These are phyloP conservation scores for Conchocele bisecta DNA, from an alignment of 2,888 invertebrate genomes.

Conservation along the genomic window DNA sequence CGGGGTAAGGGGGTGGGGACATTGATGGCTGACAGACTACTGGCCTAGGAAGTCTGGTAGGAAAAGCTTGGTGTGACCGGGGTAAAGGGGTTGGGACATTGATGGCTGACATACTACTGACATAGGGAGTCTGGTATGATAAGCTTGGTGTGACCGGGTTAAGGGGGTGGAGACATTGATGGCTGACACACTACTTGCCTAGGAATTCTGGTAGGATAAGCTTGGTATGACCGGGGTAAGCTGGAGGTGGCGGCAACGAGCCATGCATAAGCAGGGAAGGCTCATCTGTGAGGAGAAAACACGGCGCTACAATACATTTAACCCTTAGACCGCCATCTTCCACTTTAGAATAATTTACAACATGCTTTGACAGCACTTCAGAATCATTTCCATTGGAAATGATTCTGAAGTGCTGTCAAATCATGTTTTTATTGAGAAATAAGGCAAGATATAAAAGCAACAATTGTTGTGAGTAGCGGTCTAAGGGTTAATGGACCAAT, in stretches of 20 bases:
- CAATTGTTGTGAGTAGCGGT: too few relatives aligned
- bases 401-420: too few relatives aligned
- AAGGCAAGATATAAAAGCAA: too few relatives aligned
- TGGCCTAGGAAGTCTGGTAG: neutral
- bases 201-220: slow-evolving; percentile 42
- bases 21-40: neutral
- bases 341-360: too few relatives aligned
- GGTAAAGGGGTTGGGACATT: neutral
- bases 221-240: slow-evolving; percentile 57
- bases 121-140: neutral
- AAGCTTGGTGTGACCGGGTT: neutral
- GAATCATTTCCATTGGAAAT: too few relatives aligned
- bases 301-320: too few relatives aligned
- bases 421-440: too few relatives aligned
- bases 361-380: too few relatives aligned
- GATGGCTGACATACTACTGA: neutral
- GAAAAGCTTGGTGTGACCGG: neutral
- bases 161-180: neutral
- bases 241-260: slow-evolving; percentile 56
- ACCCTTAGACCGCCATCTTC: too few relatives aligned
- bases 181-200: slow-evolving; percentile 47
- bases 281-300: slow-evolving; percentile 42
- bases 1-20: too few relatives aligned
- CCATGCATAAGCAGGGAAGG: slow-evolving; percentile 56
- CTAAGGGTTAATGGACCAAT: too few relatives aligned